Evolutionary conservation across 1,140 invertebrate species (phyloP).

Genomic region (Solenopsis fugax): DNA sequence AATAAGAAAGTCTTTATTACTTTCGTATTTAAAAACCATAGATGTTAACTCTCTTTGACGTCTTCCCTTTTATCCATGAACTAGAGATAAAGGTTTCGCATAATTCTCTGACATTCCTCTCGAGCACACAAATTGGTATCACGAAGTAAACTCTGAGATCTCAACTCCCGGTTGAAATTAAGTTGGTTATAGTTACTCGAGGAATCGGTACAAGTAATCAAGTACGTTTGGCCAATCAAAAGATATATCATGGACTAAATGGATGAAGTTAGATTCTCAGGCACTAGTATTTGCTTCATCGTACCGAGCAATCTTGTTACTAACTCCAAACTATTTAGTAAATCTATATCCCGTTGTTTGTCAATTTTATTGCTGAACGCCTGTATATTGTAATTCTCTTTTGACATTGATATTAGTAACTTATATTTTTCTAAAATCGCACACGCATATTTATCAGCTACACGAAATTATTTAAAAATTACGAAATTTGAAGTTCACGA

Average conservation of each 20-base stretch:
- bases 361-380: background rate
- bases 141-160: constrained; percentile 31
- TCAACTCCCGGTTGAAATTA: constrained; percentile 48
- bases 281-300: background rate
- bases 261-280: background rate
- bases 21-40: too few species aligned
- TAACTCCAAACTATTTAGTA: constrained; percentile 2
- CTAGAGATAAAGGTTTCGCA: background rate
- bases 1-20: too few species aligned
- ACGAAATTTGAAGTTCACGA: background rate
- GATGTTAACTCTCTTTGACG: background rate
- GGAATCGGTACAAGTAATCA: constrained; percentile 53
- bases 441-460: background rate
- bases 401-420: background rate
- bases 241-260: constrained; percentile 30
- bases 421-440: background rate
- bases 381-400: background rate
- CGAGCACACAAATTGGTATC: constrained; percentile 26
- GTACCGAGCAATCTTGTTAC: background rate
- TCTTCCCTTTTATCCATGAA: background rate
- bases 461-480: background rate
- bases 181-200: constrained; percentile 45
- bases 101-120: constrained; percentile 37
- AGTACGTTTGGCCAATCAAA: constrained; percentile 22
- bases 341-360: background rate